phyloP scores from a whole-genome alignment of 2,888 invertebrate species.

The Ferdinandea cuprea region DNA sequence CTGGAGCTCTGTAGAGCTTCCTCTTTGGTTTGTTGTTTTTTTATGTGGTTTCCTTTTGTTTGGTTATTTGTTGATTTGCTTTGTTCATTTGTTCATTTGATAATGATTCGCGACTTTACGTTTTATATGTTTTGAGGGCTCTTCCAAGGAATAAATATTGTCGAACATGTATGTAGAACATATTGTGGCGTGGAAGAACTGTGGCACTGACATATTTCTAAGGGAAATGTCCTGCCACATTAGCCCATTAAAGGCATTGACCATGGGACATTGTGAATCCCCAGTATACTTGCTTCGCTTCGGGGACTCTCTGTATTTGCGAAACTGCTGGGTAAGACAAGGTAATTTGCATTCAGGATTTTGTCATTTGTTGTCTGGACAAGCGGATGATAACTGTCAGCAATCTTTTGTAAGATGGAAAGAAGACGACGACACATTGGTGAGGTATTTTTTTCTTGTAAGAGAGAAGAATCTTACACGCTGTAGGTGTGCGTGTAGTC shows the following conservation, averaged over 20 bases:
- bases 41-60: conserved; percentile 49
- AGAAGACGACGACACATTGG: conserved; percentile 53
- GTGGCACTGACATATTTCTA: conserved; percentile 58
- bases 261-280: conserved; percentile 47
- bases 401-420: conserved; percentile 61
- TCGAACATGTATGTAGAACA: conserved; percentile 67
- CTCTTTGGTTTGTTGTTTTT: not conserved
- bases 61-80: conserved; percentile 74
- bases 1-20: not conserved
- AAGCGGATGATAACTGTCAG: conserved; percentile 71
- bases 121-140: conserved; percentile 21
- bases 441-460: conserved; percentile 32
- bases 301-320: not conserved
- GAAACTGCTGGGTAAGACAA: not conserved
- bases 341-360: conserved; percentile 70
- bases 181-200: conserved; percentile 49
- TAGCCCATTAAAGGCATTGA: conserved; percentile 68
- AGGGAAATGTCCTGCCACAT: conserved; percentile 72
- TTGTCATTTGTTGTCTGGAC: conserved; percentile 71
- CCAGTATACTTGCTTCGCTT: conserved; percentile 7
- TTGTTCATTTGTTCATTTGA: conserved; percentile 74
- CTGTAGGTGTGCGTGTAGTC: not conserved
- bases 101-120: conserved; percentile 66
- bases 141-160: conserved; percentile 66
- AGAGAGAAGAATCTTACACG: conserved; percentile 12